A percentile compares a stretch with the other conserved stretches of the same genome.
Conservation (phyloP, 2,113 vertebrate genomes). For the Glaucidium brasilianum region DNA sequence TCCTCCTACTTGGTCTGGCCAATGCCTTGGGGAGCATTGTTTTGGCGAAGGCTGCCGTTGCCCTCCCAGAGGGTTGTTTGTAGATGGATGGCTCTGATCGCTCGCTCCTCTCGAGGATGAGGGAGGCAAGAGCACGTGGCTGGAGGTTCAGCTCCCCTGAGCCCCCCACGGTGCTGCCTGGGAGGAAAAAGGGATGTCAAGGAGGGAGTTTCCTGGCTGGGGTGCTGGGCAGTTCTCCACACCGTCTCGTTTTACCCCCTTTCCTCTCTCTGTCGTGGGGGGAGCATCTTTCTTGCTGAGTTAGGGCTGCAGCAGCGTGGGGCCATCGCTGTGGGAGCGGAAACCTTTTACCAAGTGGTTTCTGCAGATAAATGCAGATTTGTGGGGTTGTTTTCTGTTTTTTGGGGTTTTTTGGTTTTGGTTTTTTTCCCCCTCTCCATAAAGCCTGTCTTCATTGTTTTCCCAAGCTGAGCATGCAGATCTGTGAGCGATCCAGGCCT, state of each 20-base stretch:
- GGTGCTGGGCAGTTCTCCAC: accelerated
- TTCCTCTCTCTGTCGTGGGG: accelerated
- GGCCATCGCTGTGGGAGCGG: accelerated
- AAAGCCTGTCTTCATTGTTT: neutral
- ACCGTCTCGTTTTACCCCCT: accelerated
- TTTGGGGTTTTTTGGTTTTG: too few species aligned
- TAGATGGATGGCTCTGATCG: accelerated
- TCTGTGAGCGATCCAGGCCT: accelerated
- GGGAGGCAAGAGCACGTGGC: accelerated
- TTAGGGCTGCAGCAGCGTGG: neutral
- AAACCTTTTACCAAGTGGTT: neutral
- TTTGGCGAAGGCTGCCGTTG: accelerated
- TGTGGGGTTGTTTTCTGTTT: too few species aligned
- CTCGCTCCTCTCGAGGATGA: accelerated
- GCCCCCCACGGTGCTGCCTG: accelerated
- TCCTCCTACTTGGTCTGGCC: accelerated
- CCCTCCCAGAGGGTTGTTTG: neutral
- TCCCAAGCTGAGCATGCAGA: neutral
- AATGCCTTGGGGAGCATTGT: accelerated
- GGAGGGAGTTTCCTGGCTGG: neutral
- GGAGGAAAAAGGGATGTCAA: accelerated
- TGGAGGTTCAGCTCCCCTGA: neutral
- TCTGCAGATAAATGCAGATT: neutral
- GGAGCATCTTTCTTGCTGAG: neutral
- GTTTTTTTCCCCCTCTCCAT: accelerated